These are phyloP conservation scores for Limenitis camilla DNA, from an alignment of 2,888 invertebrate genomes.

Conservation along the genomic window DNA sequence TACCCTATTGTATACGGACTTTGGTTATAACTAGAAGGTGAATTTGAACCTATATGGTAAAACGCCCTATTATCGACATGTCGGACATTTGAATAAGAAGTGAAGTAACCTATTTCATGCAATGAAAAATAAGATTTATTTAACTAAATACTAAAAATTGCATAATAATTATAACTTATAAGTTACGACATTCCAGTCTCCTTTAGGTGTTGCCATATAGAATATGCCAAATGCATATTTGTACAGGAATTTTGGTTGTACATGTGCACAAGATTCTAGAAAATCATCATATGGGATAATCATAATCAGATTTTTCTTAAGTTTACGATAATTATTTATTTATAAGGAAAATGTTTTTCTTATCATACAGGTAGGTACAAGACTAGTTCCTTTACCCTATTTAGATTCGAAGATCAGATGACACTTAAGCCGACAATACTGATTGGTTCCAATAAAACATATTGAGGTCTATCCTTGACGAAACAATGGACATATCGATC, in stretches of 20 bases:
- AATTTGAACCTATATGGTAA: slow-evolving; percentile 35
- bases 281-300: too few species aligned
- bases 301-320: too few species aligned
- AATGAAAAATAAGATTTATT: too few species aligned
- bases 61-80: background rate
- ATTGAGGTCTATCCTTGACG: slow-evolving; percentile 63
- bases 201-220: too few species aligned
- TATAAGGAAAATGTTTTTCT: background rate
- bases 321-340: too few species aligned
- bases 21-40: slow-evolving; percentile 43
- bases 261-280: too few species aligned
- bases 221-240: too few species aligned
- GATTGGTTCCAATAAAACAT: slow-evolving; percentile 65
- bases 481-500: slow-evolving; percentile 63
- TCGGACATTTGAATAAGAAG: background rate
- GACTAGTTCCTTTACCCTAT: slow-evolving; percentile 31
- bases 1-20: slow-evolving; percentile 48
- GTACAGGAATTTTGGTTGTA: too few species aligned
- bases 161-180: too few species aligned
- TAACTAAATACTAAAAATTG: too few species aligned
- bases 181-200: too few species aligned
- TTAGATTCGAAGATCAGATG: slow-evolving; percentile 47
- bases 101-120: too few species aligned
- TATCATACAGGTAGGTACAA: background rate
- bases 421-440: slow-evolving; percentile 66